Base-by-base conservation (phyloP, 2,113 vertebrate species). In the Phrynocephalus versicolor region DNA sequence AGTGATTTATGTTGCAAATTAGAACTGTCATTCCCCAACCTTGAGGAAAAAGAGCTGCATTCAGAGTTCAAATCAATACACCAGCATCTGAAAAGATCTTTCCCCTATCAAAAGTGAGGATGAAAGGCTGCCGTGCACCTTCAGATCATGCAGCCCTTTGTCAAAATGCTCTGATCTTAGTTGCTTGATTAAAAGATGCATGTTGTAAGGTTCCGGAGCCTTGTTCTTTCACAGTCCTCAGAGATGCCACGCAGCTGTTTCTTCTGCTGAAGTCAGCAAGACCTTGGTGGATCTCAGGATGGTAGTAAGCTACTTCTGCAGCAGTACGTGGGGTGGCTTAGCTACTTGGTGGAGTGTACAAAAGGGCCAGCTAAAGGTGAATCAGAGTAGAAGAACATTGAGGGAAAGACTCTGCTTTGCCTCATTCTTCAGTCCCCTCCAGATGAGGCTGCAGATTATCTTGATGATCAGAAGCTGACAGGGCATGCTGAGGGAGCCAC, bases 1-100 rank as follows among this genome's bases (percentile, higher is more conserved):
- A 79, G 75, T 87, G 86, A 87, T 83, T 83, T 87, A 87, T 83
- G 69, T 79, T 83, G 81, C 75, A 83, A 79, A 87, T 87, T 73
- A 79, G 75, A 87, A 57, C 86, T 87, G 81, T 74, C 86, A 83
- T 57, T 79, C 81, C 45, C 45, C 86, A 83, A 65, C 33, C 81
- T 73, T 58, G 37, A 70, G 37, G 64, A 87, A 82, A 73, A 82
- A 77, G 55, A n/a, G 73, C 80, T 15, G 51, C 64, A 70, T 79
- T 87, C 81, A 79, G 65, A 79, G 75, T 83, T 83, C 81, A 74
- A 33, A 87, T 87, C 86, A 72, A 83, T 83, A 83, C 57, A 19
- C 73, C 81, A 83, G 69, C 41, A 79, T 83, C 76, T 79, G 41
- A 79, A 79, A 83, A 83, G 41, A 73, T 83, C 86, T 79, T n/a